Evolutionary conservation across 2,113 vertebrate species (phyloP), one percentile per base, ranked within the genome.

Genomic region (Aplodontia rufa): DNA sequence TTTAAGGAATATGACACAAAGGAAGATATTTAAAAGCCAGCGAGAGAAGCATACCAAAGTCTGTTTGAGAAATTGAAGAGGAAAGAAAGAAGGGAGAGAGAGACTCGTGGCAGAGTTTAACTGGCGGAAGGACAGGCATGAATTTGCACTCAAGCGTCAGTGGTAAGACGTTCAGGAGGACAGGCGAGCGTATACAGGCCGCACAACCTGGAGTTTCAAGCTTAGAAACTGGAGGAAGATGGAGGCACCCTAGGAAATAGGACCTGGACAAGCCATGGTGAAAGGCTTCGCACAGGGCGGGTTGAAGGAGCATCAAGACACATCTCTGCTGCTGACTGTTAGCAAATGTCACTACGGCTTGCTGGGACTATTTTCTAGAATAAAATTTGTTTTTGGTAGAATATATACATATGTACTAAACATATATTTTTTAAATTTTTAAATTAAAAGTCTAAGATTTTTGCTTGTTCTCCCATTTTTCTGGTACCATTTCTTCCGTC

Each of bases 171-270:
- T 37, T 0, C 5, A 6, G 40, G 6, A 75, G 55, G 24, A 30
- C 14, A 6, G 4, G 37, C 17, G 6, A 58, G 8, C 0, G 12
- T 45, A 32, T 6, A 1, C 2, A 17, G 64, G 32, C 5, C 53
- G 53, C 3, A 7, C 88, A 28, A 32, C 30, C 11, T 0, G 8
- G 40, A 16, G 45, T 32, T 66, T 53, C 12, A 9, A 8, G 24
- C 32, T 60, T 30, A 24, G 32, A 20, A 62, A 17, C 10, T 47
- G 16, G 58, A 68, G 12, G 45, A 51, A 35, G 30, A 55, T 51
- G 24, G 26, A 0, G 4, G 2, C 5, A 13, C 14, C 55, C 24
- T 37, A 22, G 24, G 22, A 92, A 82, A 9, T 0, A 37, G 26
- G 78, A 40, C 2, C n/a, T 8, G 71, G 24, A 17, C 16, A 7